A percentile compares a stretch with the other conserved stretches of the same genome.
Conservation (phyloP, 2,888 invertebrate genomes). For the Kuschelorhynchus macadamiae region DNA sequence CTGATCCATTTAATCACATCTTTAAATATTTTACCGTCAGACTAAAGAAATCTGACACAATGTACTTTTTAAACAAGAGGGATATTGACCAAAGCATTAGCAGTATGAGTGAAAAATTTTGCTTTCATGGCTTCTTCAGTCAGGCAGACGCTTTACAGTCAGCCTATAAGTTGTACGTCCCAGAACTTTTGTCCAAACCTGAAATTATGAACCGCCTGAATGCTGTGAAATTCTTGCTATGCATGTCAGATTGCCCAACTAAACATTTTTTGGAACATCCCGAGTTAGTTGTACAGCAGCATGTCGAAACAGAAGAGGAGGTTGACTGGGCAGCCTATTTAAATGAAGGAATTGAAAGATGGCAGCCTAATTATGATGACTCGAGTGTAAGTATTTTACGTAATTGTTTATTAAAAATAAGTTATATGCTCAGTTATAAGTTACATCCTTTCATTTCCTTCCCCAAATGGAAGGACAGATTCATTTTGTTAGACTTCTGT, state of each 20-base stretch:
- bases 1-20: slow-evolving; percentile 57
- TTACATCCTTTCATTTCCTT: too few species aligned
- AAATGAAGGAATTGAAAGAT: slow-evolving; percentile 66
- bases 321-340: slow-evolving; percentile 71
- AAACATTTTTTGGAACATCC: slow-evolving; percentile 61
- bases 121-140: slow-evolving; percentile 63
- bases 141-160: slow-evolving; percentile 61
- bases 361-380: slow-evolving; percentile 55
- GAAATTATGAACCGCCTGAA: slow-evolving; percentile 59
- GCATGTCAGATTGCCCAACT: slow-evolving; percentile 64
- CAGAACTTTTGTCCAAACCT: slow-evolving; percentile 53
- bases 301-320: slow-evolving; percentile 64
- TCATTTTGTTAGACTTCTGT: too few species aligned
- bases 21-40: slow-evolving; percentile 58
- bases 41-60: slow-evolving; percentile 61
- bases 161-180: slow-evolving; percentile 60
- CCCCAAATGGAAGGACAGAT: too few species aligned
- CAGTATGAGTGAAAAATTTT: slow-evolving; percentile 64
- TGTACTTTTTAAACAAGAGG: slow-evolving; percentile 61
- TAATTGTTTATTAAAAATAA: not conserved
- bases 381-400: slow-evolving; percentile 51
- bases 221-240: slow-evolving; percentile 63
- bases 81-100: slow-evolving; percentile 61
- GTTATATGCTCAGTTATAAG: too few species aligned
- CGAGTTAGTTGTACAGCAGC: slow-evolving; percentile 59